Base-by-base conservation (phyloP, 2,113 vertebrate genomes). In the Osmerus mordax region DNA sequence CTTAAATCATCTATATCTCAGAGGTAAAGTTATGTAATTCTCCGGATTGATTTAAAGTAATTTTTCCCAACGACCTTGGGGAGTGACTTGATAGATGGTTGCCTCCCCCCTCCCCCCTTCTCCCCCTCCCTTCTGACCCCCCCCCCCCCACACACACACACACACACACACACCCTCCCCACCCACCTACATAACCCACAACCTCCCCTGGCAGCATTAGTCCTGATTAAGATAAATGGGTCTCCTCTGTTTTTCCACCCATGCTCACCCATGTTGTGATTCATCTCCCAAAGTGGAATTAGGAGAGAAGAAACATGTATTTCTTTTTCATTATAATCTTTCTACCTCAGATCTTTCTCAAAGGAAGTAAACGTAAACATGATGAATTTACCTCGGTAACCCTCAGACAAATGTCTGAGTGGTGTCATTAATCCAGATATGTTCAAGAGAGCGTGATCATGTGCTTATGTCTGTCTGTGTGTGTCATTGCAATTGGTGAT, bases 141-240 rank as follows among this genome's bases (percentile, higher is more conserved):
- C 32, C 41, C 41, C 9, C 41, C 41, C n/a, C n/a, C n/a, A n/a
- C n/a, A n/a, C n/a, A n/a, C n/a, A n/a, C n/a, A 9, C 9, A 9
- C 41, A 8, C 41, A 3, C 32, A 32, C 6, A 3, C 32, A 6
- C 3, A 32, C 32, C 2, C 41, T 12, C 41, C 6, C 7, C 9
- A 12, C 41, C 7, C 32, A 36, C 7, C 7, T 9, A 47, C 41
- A 47, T 74, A 78, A 80, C 77, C 67, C 59, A 70, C 78, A 66
- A 70, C 78, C 82, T 81, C 86, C 85, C 82, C 83, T 84, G 81
- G 85, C 41, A 77, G 87, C 83, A 87, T 88, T 88, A 87, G 85
- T 74, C 70, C 77, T 85, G 85, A 90, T 90, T 87, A 89, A 87
- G 85, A 90, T 78, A 74, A 87, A 88, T 87, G 86, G 74, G 66